Evolutionary conservation across 2,113 vertebrate species (phyloP).

Genomic region (Fulica atra): DNA sequence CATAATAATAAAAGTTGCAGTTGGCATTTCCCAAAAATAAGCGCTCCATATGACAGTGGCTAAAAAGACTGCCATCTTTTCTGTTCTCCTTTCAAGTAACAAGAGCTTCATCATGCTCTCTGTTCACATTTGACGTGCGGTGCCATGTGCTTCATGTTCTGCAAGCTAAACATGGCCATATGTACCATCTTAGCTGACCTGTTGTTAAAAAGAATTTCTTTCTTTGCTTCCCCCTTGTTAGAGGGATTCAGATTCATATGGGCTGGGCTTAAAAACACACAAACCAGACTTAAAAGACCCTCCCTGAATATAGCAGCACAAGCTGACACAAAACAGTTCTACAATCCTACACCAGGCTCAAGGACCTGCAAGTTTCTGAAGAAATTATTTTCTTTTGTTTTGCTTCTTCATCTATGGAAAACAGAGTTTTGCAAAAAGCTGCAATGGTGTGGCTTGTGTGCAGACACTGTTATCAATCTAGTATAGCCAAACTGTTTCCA

Average conservation of each 20-base stretch:
- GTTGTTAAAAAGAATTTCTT: not conserved
- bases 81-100: not conserved
- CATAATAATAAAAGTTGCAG: not conserved
- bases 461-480: not conserved
- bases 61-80: not conserved
- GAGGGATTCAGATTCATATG: not conserved
- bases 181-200: not conserved
- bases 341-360: not conserved
- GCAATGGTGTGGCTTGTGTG: rapidly evolving
- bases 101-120: not conserved
- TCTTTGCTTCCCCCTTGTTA: not conserved
- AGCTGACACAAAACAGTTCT: not conserved
- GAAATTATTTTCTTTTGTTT: not conserved
- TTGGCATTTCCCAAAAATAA: not conserved
- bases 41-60: not conserved
- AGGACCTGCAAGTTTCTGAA: not conserved
- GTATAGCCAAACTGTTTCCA: not conserved
- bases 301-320: not conserved
- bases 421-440: not conserved
- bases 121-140: not conserved
- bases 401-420: not conserved
- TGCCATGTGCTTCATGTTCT: rapidly evolving
- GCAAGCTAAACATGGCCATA: not conserved
- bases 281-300: not conserved
- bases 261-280: not conserved